These are phyloP conservation scores for Felis chaus DNA, from an alignment of 2,113 vertebrate species.

Conservation along the genomic window DNA sequence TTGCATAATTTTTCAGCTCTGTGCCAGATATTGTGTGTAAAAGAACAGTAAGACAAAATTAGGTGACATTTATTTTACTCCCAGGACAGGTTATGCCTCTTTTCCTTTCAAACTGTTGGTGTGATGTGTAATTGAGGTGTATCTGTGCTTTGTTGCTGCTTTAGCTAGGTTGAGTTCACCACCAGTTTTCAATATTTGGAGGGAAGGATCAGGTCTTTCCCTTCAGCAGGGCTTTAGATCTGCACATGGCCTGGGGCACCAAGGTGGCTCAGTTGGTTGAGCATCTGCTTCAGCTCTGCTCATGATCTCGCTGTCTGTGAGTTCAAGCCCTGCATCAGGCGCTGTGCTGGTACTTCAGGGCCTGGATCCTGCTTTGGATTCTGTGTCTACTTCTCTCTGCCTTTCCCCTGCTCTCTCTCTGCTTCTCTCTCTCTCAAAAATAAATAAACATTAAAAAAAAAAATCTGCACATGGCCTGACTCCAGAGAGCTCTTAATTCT, in stretches of 20 bases:
- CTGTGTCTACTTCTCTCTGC: too few species aligned
- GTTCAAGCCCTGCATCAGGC: too few species aligned
- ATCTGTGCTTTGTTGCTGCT: background rate
- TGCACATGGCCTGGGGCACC: too few species aligned
- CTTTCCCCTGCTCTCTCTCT: too few species aligned
- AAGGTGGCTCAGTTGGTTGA: too few species aligned
- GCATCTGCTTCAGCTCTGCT: too few species aligned
- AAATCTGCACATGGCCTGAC: too few species aligned
- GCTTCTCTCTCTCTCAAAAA: too few species aligned
- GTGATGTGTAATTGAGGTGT: background rate
- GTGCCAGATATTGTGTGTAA: background rate
- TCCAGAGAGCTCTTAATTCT: background rate
- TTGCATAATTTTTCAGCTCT: background rate
- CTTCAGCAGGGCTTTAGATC: background rate
- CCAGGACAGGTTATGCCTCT: background rate
- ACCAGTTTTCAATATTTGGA: background rate
- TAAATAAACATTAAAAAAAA: too few species aligned
- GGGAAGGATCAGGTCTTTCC: background rate
- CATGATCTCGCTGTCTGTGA: too few species aligned
- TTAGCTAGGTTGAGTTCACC: background rate
- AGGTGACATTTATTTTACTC: background rate
- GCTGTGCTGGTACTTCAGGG: too few species aligned
- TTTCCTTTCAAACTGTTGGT: background rate
- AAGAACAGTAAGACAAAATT: background rate
- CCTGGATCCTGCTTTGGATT: too few species aligned